Evolutionary conservation across 2,888 invertebrate species (phyloP), one percentile per base, ranked within the genome.

Genomic region (Sesia apiformis): DNA sequence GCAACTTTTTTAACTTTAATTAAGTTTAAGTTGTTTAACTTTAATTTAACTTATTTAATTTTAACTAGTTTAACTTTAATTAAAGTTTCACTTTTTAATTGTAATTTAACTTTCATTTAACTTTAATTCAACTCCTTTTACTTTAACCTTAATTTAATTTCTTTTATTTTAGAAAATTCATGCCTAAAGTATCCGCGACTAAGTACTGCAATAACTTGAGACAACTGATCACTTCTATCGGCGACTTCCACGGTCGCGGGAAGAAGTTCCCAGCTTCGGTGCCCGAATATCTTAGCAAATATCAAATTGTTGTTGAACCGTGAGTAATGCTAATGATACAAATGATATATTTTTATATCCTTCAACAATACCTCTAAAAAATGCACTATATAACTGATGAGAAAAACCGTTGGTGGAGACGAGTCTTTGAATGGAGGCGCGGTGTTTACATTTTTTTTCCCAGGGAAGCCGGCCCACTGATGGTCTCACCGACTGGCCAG

Each of bases 401-500:
- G 23, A 23, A 23, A 23, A 23, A 23, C 23, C 23, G 23, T 1
- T 23, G 23, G 23, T 1, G 23, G 1, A 23, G 23, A 23, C 23
- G 23, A 23, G 23, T 23, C 23, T 1, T 23, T 23, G 23, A 23
- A 23, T 23, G 23, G 23, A 23, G 23, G 23, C 23, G 23, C 23
- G 23, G 1, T 23, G 23, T 23, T 23, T 23, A 23, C 23, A 23
- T 23, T 23, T 23, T 51, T 50, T 39, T 53, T 57, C 86, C 23
- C 84, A 97, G 97, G 38, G 97, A 97, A 78, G 95, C 97, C 3
- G 98, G 98, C 0, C 98, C 98, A 0, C 75, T 98, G 55, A 97
- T 97, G 95, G 91, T 98, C 40, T 97, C 97, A 6, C 97, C 97
- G 0, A 96, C 96, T 3, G 98, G 98, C 3, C 97, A 98, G 84